Evolutionary conservation across 2,797 vertebrate genomes (phyloP).

Genomic region (Luscinia megarhynchos): DNA sequence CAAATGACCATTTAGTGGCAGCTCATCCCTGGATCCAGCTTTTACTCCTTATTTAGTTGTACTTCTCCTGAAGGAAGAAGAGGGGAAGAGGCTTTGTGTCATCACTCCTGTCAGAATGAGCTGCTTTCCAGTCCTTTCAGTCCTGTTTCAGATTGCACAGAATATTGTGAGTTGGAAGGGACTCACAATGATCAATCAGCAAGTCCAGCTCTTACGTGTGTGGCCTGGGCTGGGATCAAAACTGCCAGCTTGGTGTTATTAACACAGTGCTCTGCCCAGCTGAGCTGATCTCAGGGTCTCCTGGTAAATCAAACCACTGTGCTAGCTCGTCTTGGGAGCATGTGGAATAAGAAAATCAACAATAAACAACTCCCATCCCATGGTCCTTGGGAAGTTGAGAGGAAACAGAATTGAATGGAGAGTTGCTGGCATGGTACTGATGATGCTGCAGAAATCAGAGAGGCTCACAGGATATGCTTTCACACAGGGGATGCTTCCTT

Average conservation of each 20-base stretch:
- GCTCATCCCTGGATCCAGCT: neutral
- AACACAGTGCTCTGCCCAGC: neutral
- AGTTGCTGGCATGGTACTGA: neutral
- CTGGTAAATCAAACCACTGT: accelerated
- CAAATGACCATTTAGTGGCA: neutral
- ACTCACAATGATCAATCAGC: neutral
- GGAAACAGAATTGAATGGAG: neutral
- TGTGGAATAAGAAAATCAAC: neutral
- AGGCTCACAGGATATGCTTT: neutral
- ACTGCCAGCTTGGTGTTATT: neutral
- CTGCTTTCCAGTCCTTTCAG: neutral
- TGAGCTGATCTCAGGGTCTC: neutral
- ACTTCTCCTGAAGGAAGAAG: neutral
- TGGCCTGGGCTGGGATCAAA: neutral
- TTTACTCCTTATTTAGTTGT: conserved; percentile 52
- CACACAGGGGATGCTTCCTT: neutral
- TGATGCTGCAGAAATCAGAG: neutral
- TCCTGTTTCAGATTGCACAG: neutral
- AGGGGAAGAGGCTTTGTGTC: neutral
- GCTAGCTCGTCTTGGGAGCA: neutral
- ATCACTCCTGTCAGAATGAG: neutral
- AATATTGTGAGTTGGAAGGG: neutral
- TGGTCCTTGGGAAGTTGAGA: neutral
- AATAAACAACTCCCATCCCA: accelerated
- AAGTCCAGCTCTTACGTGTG: neutral